A percentile compares a stretch with the other conserved stretches of the same genome.
phyloP scores from a whole-genome alignment of 2,113 vertebrate species.

The Prinia subflava region DNA sequence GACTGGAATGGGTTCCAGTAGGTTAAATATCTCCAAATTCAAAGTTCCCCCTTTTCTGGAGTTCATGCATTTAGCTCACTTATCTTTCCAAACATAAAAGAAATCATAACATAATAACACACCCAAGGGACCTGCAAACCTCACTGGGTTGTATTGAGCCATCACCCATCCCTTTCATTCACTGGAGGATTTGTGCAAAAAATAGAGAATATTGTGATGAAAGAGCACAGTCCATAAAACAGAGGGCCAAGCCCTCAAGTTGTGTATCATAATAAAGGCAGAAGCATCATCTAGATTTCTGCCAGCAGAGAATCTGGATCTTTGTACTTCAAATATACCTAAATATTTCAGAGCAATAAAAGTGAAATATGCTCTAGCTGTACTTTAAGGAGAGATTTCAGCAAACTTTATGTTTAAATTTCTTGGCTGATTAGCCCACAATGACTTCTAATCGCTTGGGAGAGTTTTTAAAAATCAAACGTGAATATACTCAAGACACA shows the following conservation, averaged over 20 bases:
- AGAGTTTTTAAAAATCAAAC: conserved; percentile 31
- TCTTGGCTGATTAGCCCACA: conserved; percentile 56
- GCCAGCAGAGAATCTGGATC: background rate
- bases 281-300: background rate
- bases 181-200: background rate
- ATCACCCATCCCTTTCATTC: background rate
- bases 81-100: conserved; percentile 22
- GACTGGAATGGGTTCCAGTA: background rate
- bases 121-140: background rate
- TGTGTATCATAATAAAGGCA: background rate
- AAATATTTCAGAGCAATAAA: conserved; percentile 36
- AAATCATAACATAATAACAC: background rate
- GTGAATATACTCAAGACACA: background rate
- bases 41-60: background rate
- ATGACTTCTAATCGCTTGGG: conserved; percentile 40
- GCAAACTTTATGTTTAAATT: conserved; percentile 59
- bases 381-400: conserved; percentile 17
- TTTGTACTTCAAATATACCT: background rate
- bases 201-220: background rate
- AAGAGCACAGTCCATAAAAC: conserved; percentile 12
- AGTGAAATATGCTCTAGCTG: conserved; percentile 37
- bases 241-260: background rate
- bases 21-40: conserved; percentile 16
- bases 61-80: background rate
- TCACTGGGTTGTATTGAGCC: background rate